Percentiles rank a stretch among this genome's conserved stretches.
These are phyloP conservation scores for Malurus melanocephalus DNA, from an alignment of 2,113 vertebrate genomes.

Conservation along the genomic window DNA sequence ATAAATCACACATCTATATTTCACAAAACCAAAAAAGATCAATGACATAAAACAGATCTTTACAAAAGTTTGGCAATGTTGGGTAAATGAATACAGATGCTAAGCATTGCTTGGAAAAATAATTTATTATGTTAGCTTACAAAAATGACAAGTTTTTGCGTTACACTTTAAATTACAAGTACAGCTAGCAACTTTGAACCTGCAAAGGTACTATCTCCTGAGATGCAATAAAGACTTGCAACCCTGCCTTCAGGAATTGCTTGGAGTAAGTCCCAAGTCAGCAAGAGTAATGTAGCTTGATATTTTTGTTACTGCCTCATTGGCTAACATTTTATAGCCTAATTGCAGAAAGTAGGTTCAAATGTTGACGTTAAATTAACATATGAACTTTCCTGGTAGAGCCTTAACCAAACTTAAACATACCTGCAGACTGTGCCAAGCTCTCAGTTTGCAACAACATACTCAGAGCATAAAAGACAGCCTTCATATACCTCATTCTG, in stretches of 20 bases:
- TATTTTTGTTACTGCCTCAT: not conserved
- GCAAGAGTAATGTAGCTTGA: not conserved
- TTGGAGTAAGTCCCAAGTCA: not conserved
- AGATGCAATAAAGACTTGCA: not conserved
- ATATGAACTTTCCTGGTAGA: not conserved
- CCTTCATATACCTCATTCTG: not conserved
- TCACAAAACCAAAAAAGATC: conserved; percentile 8
- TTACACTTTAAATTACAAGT: not conserved
- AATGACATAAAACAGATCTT: not conserved
- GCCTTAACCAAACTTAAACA: not conserved
- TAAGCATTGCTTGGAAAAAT: conserved; percentile 21
- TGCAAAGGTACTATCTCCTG: conserved; percentile 1
- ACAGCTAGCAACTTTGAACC: conserved; percentile 23
- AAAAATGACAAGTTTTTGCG: not conserved
- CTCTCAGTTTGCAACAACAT: not conserved
- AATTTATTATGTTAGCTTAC: conserved; percentile 32
- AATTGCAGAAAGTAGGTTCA: not conserved
- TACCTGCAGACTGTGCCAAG: not conserved
- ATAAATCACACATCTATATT: not conserved
- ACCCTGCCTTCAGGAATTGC: not conserved
- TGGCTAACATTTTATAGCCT: not conserved
- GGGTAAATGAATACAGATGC: conserved; percentile 2
- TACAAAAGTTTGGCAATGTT: not conserved
- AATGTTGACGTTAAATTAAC: conserved; percentile 9
- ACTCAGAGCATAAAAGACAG: not conserved